phyloP scores from a whole-genome alignment of 2,113 vertebrate species.

The Toxostoma redivivum region DNA sequence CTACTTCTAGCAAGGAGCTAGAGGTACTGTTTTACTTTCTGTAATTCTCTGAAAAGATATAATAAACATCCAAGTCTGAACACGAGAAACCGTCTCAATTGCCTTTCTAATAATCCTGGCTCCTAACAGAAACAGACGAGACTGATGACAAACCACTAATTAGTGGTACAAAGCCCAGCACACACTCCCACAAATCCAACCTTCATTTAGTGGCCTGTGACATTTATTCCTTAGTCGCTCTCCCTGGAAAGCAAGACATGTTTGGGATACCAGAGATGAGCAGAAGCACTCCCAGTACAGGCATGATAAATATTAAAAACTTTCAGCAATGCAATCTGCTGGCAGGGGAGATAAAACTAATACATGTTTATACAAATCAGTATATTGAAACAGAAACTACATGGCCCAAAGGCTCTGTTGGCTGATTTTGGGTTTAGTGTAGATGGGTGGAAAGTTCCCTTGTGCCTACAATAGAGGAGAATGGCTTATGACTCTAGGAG shows the following conservation, averaged over 20 bases:
- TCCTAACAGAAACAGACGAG: no score
- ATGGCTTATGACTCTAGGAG: neutral
- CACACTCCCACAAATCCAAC: no score
- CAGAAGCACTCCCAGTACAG: neutral
- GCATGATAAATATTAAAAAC: neutral
- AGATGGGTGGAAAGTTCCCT: neutral
- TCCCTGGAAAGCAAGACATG: neutral
- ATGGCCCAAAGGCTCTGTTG: neutral
- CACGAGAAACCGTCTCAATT: no score
- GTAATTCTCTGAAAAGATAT: no score
- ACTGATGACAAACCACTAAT: no score
- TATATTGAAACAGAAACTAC: neutral
- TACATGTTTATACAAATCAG: neutral
- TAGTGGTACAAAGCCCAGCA: no score
- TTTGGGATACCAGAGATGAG: neutral
- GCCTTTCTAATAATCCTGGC: no score
- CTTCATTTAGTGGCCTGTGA: neutral
- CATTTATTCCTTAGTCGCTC: neutral
- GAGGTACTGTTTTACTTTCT: no score
- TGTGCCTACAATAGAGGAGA: neutral
- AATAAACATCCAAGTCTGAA: no score
- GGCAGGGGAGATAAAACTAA: neutral
- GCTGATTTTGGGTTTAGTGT: neutral
- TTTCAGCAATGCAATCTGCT: neutral
- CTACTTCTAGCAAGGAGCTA: no score